Conservation (phyloP, 2,797 vertebrate genomes). For the Podargus strigoides region DNA sequence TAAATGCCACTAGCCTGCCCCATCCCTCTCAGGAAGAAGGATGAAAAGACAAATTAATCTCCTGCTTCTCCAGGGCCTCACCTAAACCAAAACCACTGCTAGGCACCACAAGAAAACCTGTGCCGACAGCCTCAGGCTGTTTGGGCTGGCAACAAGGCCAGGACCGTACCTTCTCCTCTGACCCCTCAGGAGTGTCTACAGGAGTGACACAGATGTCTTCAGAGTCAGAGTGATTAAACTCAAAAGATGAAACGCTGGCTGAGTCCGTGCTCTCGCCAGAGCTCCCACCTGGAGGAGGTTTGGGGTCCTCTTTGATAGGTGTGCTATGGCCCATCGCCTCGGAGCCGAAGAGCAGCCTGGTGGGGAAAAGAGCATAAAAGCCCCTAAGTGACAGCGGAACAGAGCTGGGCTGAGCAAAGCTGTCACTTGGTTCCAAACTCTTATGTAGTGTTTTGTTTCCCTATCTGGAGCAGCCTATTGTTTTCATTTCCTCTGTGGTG, state of each 20-base stretch:
- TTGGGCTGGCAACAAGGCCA: neutral
- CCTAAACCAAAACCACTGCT: neutral
- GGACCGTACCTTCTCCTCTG: constrained; percentile 83
- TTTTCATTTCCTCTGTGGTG: neutral
- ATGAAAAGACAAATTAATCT: neutral
- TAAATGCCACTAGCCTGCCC: neutral
- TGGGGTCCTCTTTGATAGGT: constrained; percentile 82
- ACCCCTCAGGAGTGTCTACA: constrained; percentile 72
- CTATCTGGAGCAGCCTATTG: neutral
- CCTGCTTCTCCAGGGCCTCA: neutral
- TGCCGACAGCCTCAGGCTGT: neutral
- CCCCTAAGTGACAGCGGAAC: neutral
- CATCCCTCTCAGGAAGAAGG: neutral
- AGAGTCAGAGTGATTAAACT: constrained; percentile 84
- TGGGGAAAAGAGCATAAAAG: neutral
- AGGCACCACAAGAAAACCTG: neutral
- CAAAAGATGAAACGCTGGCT: constrained; percentile 89
- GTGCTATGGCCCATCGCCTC: constrained; percentile 78
- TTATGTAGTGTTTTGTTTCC: neutral
- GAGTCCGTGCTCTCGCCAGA: constrained; percentile 93
- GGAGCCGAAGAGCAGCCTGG: constrained; percentile 85
- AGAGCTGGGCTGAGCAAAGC: neutral
- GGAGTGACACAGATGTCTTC: constrained; percentile 76
- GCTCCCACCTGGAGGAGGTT: constrained; percentile 84
- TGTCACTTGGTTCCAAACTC: neutral